These are phyloP conservation scores for Novumbra hubbsi DNA, from an alignment of 2,797 vertebrate genomes.

Conservation along the genomic window DNA sequence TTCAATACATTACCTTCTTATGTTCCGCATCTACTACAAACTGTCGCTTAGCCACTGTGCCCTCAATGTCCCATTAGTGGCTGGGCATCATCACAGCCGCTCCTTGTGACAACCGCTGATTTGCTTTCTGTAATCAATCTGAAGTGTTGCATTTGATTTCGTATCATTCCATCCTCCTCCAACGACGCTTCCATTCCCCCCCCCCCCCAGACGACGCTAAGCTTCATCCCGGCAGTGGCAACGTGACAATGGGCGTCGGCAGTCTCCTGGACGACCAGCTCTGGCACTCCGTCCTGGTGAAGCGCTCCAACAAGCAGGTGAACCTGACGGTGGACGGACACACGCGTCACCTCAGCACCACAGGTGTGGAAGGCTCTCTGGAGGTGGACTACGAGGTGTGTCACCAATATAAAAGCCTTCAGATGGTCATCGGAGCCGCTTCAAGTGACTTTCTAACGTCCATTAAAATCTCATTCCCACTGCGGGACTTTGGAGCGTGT, in stretches of 20 bases:
- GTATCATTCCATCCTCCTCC: background rate
- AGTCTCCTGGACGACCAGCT: constrained; percentile 94
- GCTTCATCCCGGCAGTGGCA: constrained; percentile 68
- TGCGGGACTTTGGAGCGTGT: too few relatives aligned
- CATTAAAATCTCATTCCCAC: too few relatives aligned
- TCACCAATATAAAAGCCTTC: constrained; percentile 9
- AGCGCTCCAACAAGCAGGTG: constrained; percentile 85
- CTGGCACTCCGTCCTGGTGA: constrained; percentile 90
- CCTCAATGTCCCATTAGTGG: too few relatives aligned
- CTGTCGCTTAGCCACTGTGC: too few relatives aligned
- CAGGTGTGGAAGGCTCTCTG: constrained; percentile 77
- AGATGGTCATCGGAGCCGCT: background rate
- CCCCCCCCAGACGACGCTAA: constrained; percentile 75
- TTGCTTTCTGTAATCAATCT: too few relatives aligned
- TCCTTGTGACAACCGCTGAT: too few relatives aligned
- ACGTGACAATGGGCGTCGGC: constrained; percentile 74
- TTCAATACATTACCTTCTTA: too few relatives aligned
- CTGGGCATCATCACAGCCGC: too few relatives aligned
- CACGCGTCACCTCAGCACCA: constrained; percentile 80
- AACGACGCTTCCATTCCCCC: constrained; percentile 12
- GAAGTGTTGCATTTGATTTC: too few relatives aligned
- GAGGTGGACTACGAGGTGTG: constrained; percentile 88
- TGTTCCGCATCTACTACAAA: too few relatives aligned
- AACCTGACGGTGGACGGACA: constrained; percentile 90
- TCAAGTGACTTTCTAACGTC: background rate